Evolutionary conservation across 2,888 invertebrate genomes (phyloP), one percentile per base, ranked within the genome.

Genomic region (Epinotia ramella): DNA sequence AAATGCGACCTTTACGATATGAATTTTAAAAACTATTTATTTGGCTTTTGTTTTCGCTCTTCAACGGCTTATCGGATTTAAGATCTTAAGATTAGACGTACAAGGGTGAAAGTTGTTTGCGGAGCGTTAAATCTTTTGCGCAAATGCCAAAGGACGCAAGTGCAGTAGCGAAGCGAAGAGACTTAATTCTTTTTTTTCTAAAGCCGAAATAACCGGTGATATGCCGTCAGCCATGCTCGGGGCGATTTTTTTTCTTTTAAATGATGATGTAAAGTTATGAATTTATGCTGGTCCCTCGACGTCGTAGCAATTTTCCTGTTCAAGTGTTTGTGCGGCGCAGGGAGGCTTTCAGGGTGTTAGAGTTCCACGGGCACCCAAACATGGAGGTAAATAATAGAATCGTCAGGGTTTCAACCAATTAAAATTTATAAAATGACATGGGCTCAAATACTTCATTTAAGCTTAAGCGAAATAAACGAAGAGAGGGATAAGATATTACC

Each of bases 181-280:
- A 69, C 44, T 46, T 24, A 3, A 59, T 20, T 24, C 69, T n/a
- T 69, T 69, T 69, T 69, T 60, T 24, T 40, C 9, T 24, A 18
- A 12, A 28, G 24, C 12, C 1, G 46, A 16, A 46, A 60, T 40
- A 57, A 69, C 69, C 62, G 46, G 70, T 80, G 80, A 78, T 78
- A 71, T 67, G 78, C 78, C 79, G 77, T 80, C 79, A 78, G 77
- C 76, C 73, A 62, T 78, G 73, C 74, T 76, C 73, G 78, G 72
- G 62, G 78, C 75, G 78, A 79, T 81, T 83, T 85, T 87, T 88
- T 86, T 80, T 82, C 77, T 88, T 88, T 89, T 87, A 89, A 89
- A 89, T 86, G 87, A 87, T 88, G 87, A 89, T 89, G 86, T 90
- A 89, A 89, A 89, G 89, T 89, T 88, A 87, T 89, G 88, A 90